Base-by-base conservation (phyloP, 2,888 invertebrate genomes). In the Metalampra italica region DNA sequence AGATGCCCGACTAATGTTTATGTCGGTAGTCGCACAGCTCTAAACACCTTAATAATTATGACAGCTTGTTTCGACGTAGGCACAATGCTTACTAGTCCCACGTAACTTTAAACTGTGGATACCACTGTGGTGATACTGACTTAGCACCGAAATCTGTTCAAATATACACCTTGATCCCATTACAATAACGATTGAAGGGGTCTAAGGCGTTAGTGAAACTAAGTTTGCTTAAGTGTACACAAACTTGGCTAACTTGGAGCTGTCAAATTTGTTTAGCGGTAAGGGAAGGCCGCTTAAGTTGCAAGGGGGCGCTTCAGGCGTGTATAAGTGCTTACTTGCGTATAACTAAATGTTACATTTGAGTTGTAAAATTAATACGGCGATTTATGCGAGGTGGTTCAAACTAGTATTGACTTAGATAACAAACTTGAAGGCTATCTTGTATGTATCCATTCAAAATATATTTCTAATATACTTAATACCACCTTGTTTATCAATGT, bases 191-290 rank as follows among this genome's bases (percentile, higher is more conserved):
- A 8, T 15, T 14, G 0, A 43, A 65, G 71, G 60, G 59, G 50
- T 40, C 7, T 13, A 49, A 30, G 36, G 45, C 30, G 47, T 42
- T 32, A 46, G 57, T 54, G 61, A 50, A 53, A 50, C 49, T 59
- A 80, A 66, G 52, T 73, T 79, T 72, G 78, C 67, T 65, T 66
- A 68, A 69, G 67, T 76, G 74, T 78, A 74, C 77, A 74, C 76
- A 78, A 86, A 86, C 83, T 87, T 84, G 75, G 69, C 78, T 81
- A 87, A 88, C 77, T 87, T 84, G 68, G 73, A 82, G 86, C 89
- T 87, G 88, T 88, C 89, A 89, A 87, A 89, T 88, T 88, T 88
- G 88, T 87, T 87, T 84, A 88, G 88, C 78, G 86, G 87, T 80
- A 71, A 78, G 75, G 80, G 81, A 78, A 82, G 82, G 80, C 75